These are phyloP conservation scores for Aramus guarauna DNA, from an alignment of 2,113 vertebrate genomes.

Conservation along the genomic window DNA sequence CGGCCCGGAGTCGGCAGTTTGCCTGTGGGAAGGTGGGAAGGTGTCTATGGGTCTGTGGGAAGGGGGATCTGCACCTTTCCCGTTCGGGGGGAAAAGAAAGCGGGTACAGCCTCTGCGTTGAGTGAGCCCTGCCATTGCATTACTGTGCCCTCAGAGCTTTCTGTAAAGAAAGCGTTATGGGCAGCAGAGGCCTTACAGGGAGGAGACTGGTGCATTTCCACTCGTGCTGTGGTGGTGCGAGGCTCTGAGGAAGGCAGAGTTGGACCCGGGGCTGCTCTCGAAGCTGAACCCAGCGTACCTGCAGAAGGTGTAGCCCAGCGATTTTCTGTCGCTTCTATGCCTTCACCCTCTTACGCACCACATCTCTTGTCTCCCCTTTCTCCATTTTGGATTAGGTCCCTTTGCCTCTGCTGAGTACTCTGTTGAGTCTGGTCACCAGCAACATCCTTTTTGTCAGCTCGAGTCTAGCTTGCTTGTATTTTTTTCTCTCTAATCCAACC, in stretches of 20 bases:
- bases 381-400: background rate
- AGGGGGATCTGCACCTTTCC: background rate
- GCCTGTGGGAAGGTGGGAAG: too few relatives aligned
- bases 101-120: background rate
- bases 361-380: background rate
- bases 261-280: background rate
- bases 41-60: accelerated
- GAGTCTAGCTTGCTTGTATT: background rate
- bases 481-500: background rate
- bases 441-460: background rate
- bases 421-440: background rate
- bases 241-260: background rate
- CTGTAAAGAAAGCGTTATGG: background rate
- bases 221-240: accelerated
- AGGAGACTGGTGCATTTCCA: too few relatives aligned
- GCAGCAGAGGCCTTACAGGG: background rate
- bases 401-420: background rate
- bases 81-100: background rate
- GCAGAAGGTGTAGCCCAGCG: background rate
- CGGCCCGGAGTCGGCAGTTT: accelerated
- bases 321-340: background rate
- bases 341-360: background rate
- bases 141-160: background rate
- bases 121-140: accelerated
- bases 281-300: background rate